Percentiles rank a stretch among this genome's conserved stretches.
Conservation (phyloP, 2,113 vertebrate species). For the Limnothrissa miodon region DNA sequence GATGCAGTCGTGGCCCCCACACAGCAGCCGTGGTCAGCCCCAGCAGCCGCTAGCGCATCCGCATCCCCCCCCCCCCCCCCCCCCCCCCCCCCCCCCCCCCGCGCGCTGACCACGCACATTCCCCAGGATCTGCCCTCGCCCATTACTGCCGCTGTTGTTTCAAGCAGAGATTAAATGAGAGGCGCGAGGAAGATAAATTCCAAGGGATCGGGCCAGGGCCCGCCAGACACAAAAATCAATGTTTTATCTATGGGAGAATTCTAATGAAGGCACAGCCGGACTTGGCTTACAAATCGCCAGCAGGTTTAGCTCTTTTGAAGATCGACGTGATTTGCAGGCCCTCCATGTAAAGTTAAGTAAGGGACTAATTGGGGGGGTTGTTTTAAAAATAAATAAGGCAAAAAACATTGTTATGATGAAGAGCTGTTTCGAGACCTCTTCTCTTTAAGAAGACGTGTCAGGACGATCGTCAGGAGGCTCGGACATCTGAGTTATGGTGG, state of each 20-base stretch:
- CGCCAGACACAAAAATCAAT: constrained; percentile 42
- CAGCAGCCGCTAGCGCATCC: neutral
- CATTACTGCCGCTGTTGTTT: constrained; percentile 40
- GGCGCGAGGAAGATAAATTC: constrained; percentile 50
- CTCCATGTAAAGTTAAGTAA: constrained; percentile 32
- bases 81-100: too few species aligned
- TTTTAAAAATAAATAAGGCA: constrained; percentile 5
- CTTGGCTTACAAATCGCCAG: constrained; percentile 44
- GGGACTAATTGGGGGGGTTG: constrained; percentile 30
- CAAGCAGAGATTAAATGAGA: constrained; percentile 50
- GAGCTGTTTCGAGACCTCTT: constrained; percentile 20
- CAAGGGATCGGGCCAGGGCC: constrained; percentile 30
- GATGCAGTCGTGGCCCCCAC: neutral
- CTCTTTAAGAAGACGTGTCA: neutral
- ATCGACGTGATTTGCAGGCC: constrained; percentile 24
- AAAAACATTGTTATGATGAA: neutral
- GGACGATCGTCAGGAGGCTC: neutral
- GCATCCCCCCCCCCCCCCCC: too few species aligned
- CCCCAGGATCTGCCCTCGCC: constrained; percentile 31
- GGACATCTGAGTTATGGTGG: neutral
- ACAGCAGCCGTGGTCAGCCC: neutral
- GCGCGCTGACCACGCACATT: constrained; percentile 49
- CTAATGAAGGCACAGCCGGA: constrained; percentile 39
- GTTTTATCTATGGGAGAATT: constrained; percentile 48
- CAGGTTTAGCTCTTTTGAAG: constrained; percentile 38